Conservation (phyloP, 2,797 vertebrate species). For the Pagetopsis macropterus region DNA sequence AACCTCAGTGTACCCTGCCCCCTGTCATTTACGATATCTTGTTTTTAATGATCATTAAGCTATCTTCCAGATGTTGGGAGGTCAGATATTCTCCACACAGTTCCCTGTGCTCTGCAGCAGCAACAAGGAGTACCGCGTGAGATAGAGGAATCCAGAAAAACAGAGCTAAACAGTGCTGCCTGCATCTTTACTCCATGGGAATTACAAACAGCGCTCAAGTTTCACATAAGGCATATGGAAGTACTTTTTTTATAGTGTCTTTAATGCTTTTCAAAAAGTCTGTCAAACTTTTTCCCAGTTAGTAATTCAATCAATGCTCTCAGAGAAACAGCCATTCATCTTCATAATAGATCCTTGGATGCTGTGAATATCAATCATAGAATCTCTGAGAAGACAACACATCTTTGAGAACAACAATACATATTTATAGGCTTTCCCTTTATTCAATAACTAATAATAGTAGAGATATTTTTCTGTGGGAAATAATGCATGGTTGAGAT, state of each 20-base stretch:
- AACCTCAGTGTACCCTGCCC: constrained; percentile 54
- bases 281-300: constrained; percentile 64
- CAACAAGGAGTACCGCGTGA: constrained; percentile 59
- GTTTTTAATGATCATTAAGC: constrained; percentile 80
- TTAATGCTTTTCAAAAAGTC: constrained; percentile 76
- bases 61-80: constrained; percentile 81
- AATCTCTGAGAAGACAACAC: constrained; percentile 52
- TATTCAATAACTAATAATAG: constrained; percentile 4
- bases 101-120: constrained; percentile 57
- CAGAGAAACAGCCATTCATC: constrained; percentile 66
- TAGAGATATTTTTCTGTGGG: constrained; percentile 12
- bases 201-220: constrained; percentile 69
- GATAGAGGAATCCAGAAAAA: constrained; percentile 57
- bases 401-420: constrained; percentile 32
- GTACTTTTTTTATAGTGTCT: constrained; percentile 66
- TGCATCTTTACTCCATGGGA: constrained; percentile 68
- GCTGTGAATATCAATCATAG: constrained; percentile 45
- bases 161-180: constrained; percentile 50
- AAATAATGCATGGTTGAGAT: constrained; percentile 22
- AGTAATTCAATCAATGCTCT: constrained; percentile 64
- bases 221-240: constrained; percentile 78
- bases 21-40: constrained; percentile 68
- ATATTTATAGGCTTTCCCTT: constrained; percentile 28
- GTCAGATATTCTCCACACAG: constrained; percentile 66
- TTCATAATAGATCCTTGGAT: constrained; percentile 63